phyloP scores from a whole-genome alignment of 2,797 vertebrate genomes.

The Malurus splendens region DNA sequence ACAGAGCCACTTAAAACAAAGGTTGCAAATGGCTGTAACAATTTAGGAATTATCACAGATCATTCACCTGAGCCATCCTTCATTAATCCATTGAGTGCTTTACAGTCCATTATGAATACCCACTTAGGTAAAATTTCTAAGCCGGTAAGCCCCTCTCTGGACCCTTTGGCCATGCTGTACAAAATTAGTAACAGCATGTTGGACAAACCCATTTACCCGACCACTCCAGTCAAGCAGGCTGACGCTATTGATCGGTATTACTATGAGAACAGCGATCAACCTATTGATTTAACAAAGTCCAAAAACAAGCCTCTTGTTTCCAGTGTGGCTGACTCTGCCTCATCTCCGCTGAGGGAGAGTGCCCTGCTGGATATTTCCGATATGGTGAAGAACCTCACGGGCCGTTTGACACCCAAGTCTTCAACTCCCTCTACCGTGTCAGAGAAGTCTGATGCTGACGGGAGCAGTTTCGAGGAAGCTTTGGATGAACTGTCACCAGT shows the following conservation, averaged over 20 bases:
- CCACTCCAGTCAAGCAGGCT: conserved; percentile 80
- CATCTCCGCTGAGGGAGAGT: conserved; percentile 88
- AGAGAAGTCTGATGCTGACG: conserved; percentile 91
- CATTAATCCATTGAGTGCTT: conserved; percentile 91
- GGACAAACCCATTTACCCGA: conserved; percentile 88
- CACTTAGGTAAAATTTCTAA: conserved; percentile 94
- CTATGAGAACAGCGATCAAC: conserved; percentile 91
- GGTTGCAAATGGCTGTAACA: conserved; percentile 89
- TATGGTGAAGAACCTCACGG: conserved; percentile 98
- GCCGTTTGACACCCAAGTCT: conserved; percentile 94
- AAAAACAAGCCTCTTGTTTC: conserved; percentile 82
- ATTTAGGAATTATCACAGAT: conserved; percentile 94
- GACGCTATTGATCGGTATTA: conserved; percentile 85
- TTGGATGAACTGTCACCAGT: conserved; percentile 91
- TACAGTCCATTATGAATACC: conserved; percentile 98
- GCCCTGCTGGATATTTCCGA: conserved; percentile 98
- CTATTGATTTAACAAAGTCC: conserved; percentile 96
- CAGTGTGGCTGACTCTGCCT: conserved; percentile 76
- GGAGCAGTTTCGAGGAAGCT: conserved; percentile 91
- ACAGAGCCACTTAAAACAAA: conserved; percentile 84
- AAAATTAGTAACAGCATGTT: conserved; percentile 97
- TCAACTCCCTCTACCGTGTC: conserved; percentile 92
- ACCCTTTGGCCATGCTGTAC: conserved; percentile 95
- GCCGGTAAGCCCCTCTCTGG: conserved; percentile 83
- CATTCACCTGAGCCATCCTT: conserved; percentile 92